Base-by-base conservation (phyloP, 2,113 vertebrate species). In the Urocynchramus pylzowi region DNA sequence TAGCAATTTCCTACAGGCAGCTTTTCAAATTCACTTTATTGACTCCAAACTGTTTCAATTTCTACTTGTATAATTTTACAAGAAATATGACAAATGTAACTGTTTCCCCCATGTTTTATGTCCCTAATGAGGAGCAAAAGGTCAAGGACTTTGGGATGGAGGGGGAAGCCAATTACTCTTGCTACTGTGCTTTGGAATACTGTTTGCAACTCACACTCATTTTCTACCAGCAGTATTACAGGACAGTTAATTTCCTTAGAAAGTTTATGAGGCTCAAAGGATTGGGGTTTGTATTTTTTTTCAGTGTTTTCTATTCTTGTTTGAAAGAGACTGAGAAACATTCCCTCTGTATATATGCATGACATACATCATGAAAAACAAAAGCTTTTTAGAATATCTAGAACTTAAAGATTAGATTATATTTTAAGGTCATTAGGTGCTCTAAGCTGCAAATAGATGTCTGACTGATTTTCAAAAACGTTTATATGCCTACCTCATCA, bases 11-110 rank as follows among this genome's bases (percentile, higher is more conserved):
- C 85, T 93, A 56, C 56, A 95, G 68, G 68, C 68, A 93, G 47
- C 68, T 81, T 94, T 96, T 95, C 88, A 90, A 92, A 93, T 81
- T 88, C 56, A 33, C 44, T 97, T 96, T 96, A 95, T 92, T 93
- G 74, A 97, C 91, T 96, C 53, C 78, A 68, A 97, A 92, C 53
- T 73, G 80, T 84, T 95, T 92, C 90, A 75, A n/a, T 90, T 93
- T 97, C 83, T 93, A 68, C 83, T 92, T 93, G 68, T 88, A 93
- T 96, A 96, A 95, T 96, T 97, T 96, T 97, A 94, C 92, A 94
- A 94, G 96, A 95, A 95, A 94, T 94, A 95, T 92, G 95, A 96
- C 88, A 94, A 96, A 95, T 59, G 68, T 71, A 94, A 87, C 83
- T 67, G 63, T 92, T 96, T 94, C 71, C 49, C 41, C n/a, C 45